Base-by-base conservation (phyloP, 2,888 invertebrate species). In the Ectropis crepuscularia region DNA sequence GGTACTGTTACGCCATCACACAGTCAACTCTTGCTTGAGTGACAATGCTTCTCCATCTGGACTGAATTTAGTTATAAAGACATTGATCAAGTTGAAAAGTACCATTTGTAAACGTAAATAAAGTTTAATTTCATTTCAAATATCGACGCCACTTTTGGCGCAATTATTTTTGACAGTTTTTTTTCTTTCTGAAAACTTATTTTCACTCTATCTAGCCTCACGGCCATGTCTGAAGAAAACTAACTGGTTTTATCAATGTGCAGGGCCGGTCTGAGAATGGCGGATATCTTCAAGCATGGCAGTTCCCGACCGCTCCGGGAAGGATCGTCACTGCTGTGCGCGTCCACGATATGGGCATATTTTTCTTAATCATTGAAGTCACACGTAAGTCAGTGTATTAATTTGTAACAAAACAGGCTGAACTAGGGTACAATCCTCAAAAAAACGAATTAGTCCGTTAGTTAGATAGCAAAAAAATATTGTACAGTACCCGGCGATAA, bases 271-370 rank as follows among this genome's bases (percentile, higher is more conserved):
- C 90, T 63, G 91, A 91, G 75, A 83, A 86, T 78, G 91, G 88
- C 42, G 89, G 88, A 72, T 92, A 92, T 76, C 66, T 89, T 54
- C 92, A 92, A 82, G 89, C 89, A 50, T 92, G 92, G 92, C 89
- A 91, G 74, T 86, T 92, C 74, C 81, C 89, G 46, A 89, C 90
- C 53, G 78, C 74, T n/a, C 84, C 87, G 43, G 88, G 87, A 61
- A 84, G 87, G 71, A 80, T 91, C 68, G 91, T 90, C 49, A 90
- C 89, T 65, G 89, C 92, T 45, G 84, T 93, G 45, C 80, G 91
- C 62, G 81, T 93, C 42, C 77, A 87, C 57, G 89, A 92, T 64
- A 92, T 91, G 91, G 93, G 93, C 68, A 78, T 92, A 69, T 93
- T 91, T 78, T 93, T 92, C 74, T 78, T 93, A 65, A 79, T 89